Evolutionary conservation across 2,797 vertebrate genomes (phyloP), one percentile per base, ranked within the genome.

Genomic region (Aulostomus chinensis): DNA sequence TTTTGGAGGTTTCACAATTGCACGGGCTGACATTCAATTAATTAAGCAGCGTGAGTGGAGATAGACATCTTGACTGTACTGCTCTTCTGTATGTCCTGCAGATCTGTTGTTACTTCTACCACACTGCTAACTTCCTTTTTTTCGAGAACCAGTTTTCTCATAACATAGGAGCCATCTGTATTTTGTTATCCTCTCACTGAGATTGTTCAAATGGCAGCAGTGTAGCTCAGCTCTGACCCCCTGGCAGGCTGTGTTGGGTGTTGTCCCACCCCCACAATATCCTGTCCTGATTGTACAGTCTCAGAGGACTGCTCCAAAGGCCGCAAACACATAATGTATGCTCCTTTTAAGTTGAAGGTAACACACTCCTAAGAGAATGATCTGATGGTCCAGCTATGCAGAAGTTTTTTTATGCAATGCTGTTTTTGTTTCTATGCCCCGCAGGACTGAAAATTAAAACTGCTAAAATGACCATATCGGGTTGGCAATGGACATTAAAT

Each of bases 161-260:
- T n/a, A 73, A 49, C 2, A n/a, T 8, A 12, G 12, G 51, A 35
- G 4, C 2, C 7, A 13, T 35, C 34, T 56, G 21, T 38, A 2
- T 31, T 54, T 7, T 16, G 16, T 37, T 39, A 11, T 38, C n/a
- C 34, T n/a, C n/a, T n/a, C n/a, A n/a, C n/a, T n/a, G n/a, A 42
- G 13, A 2, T 3, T 67, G 11, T 85, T 78, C 59, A 36, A 34
- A 58, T 76, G 58, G 63, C 63, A 56, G 11, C 10, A 9, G 7
- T 37, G 4, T 31, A 57, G 41, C 22, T 80, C 36, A 43, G 28
- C 49, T 58, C 11, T 68, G 45, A 76, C 26, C 70, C 46, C 12
- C 16, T 38, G 5, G 33, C 9, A 31, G 15, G 16, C 20, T 11
- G 2, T 25, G 48, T 39, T 55, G n/a, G n/a, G 3, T 24, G 9